Conservation (phyloP, 2,113 vertebrate genomes). For the Lagopus leucura region DNA sequence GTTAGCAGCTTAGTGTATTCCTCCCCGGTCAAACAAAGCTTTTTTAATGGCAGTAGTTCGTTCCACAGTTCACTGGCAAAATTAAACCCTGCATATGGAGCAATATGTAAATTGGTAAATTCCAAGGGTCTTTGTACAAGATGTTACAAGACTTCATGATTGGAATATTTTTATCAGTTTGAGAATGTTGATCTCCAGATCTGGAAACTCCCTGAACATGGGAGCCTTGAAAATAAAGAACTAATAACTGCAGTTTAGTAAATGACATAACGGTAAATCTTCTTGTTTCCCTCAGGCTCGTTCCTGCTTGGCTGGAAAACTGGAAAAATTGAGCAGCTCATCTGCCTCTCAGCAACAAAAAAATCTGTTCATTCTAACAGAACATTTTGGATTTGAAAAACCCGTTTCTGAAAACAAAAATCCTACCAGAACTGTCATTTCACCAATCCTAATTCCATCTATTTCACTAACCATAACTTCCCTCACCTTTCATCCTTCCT, state of each 20-base stretch:
- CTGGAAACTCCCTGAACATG: background rate
- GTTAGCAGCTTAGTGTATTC: background rate
- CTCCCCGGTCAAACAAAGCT: background rate
- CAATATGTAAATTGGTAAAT: background rate
- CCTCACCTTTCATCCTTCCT: background rate
- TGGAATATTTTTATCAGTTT: background rate
- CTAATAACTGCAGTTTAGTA: background rate
- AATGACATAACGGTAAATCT: background rate
- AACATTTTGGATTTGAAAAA: background rate
- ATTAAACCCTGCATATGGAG: background rate
- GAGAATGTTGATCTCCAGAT: background rate
- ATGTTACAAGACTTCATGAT: background rate
- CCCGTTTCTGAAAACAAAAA: background rate
- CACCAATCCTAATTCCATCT: background rate
- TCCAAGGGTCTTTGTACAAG: background rate
- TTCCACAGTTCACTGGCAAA: background rate
- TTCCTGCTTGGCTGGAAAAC: background rate
- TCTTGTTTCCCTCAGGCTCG: background rate
- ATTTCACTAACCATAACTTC: background rate
- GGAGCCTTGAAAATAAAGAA: conserved; percentile 3
- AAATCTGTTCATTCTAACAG: background rate
- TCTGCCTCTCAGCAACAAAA: background rate
- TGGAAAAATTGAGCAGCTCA: background rate
- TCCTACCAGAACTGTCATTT: background rate
- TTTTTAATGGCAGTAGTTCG: background rate